Evolutionary conservation across 2,113 vertebrate species (phyloP), one percentile per base, ranked within the genome.

Genomic region (Eolophus roseicapilla): DNA sequence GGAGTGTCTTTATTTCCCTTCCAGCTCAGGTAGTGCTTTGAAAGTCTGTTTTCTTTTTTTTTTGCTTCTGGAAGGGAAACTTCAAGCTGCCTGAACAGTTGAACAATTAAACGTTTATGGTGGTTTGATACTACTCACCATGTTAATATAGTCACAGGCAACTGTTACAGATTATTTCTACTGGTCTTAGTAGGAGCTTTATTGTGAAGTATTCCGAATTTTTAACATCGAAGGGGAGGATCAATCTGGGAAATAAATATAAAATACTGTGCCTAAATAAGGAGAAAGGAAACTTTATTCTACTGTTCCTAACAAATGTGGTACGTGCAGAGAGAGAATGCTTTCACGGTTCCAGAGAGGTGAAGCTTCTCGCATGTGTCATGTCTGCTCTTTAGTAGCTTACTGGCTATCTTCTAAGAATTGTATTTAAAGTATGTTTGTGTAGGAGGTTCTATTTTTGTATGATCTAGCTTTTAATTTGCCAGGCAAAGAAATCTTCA

Each of bases 401-500:
- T 71, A 15, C 35, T 86, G 86, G 17, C 59, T 86, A 2, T 94
- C 44, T 94, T 86, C 73, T 86, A 71, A 95, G 80, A 93, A 96
- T 84, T 86, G 37, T 67, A 86, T 86, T 88, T 82, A 28, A 79
- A 92, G 23, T 71, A 65, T 82, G 52, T 71, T 93, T 94, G 80
- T 87, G 90, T 94, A 57, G 92, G 86, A 95, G 93, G 92, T 86
- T 92, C 57, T 93, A 82, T 94, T 94, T 94, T 93, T 84, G 25
- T 73, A 13, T 81, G 13, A 70, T 68, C 15, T 57, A 64, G 7
- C 37, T 84, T 82, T 75, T 67, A 37, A 50, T 94, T 92, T 92
- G 31, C 28, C 78, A 46, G 41, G 44, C 60, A 52, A 53, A 9
- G 11, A 41, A 55, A 31, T 70, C 27, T 64, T 55, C 57, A 57